Conservation (phyloP, 2,888 invertebrate species). For the Nasonovia ribisnigri region DNA sequence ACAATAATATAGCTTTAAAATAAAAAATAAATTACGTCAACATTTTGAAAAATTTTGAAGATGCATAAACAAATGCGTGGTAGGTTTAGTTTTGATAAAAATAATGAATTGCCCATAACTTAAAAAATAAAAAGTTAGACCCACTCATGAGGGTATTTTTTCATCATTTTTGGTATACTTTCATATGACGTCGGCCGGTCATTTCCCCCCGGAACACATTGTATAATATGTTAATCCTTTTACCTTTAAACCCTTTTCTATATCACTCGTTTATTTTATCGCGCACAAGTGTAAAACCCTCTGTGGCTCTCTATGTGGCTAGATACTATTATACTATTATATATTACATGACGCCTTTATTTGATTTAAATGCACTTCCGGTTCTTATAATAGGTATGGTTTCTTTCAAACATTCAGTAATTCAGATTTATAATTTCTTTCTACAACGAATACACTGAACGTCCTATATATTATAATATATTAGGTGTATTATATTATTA, state of each 20-base stretch:
- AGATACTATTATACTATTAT: neutral
- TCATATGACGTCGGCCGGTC: too few species aligned
- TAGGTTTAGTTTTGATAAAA: too few species aligned
- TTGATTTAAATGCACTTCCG: neutral
- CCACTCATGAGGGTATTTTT: too few species aligned
- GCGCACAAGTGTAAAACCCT: neutral
- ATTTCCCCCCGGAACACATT: neutral
- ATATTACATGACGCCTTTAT: neutral
- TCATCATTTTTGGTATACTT: too few species aligned
- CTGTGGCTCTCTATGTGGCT: neutral
- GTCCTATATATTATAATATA: neutral
- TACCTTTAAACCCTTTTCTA: neutral
- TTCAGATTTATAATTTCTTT: conserved; percentile 7
- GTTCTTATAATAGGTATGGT: neutral
- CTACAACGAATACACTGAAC: neutral
- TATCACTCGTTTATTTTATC: neutral
- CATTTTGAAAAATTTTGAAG: too few species aligned
- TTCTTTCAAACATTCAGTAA: neutral
- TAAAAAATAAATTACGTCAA: too few species aligned
- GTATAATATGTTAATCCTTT: neutral
- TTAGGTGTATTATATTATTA: neutral
- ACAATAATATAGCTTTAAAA: too few species aligned
- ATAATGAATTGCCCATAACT: too few species aligned
- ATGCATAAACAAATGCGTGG: too few species aligned
- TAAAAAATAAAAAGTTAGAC: too few species aligned